A percentile compares a stretch with the other conserved stretches of the same genome.
Conservation (phyloP, 2,113 vertebrate genomes). For the Macquaria australasica region DNA sequence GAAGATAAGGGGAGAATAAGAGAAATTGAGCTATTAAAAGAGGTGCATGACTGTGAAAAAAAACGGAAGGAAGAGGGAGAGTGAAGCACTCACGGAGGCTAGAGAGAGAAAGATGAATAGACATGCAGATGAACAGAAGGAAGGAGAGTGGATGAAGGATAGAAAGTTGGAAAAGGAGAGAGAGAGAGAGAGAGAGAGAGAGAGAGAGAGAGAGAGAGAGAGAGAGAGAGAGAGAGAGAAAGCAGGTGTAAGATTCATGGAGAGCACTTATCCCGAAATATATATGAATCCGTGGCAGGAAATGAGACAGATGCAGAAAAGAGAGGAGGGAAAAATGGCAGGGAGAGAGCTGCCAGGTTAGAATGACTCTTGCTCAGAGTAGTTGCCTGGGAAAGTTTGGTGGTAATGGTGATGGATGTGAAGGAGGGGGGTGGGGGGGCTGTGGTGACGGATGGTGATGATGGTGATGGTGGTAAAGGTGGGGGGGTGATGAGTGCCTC, state of each 20-base stretch:
- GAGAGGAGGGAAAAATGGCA: conserved; percentile 64
- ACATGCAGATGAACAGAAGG: conserved; percentile 56
- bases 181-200: conserved; percentile 37
- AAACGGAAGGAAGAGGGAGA: conserved; percentile 48
- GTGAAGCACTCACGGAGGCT: conserved; percentile 43
- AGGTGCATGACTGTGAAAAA: conserved; percentile 53
- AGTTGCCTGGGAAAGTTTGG: conserved; percentile 68
- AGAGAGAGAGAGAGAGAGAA: conserved; percentile 45
- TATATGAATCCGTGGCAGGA: conserved; percentile 76
- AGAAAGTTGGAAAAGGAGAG: conserved; percentile 59
- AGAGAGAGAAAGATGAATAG: conserved; percentile 68
- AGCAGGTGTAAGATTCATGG: conserved; percentile 76
- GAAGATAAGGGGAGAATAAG: conserved; percentile 70
- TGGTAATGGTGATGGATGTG: conserved; percentile 74
- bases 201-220: conserved; percentile 42
- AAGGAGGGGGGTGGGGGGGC: conserved; percentile 17
- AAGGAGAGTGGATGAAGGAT: conserved; percentile 61
- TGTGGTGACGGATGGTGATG: conserved; percentile 64
- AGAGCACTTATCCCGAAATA: conserved; percentile 79
- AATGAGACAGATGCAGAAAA: conserved; percentile 76
- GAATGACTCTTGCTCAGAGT: conserved; percentile 61
- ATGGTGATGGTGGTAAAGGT: conserved; percentile 57
- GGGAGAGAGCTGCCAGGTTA: conserved; percentile 68
- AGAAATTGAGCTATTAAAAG: conserved; percentile 76
- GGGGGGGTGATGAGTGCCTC: conserved; percentile 57